Evolutionary conservation across 2,888 invertebrate genomes (phyloP).

Genomic region (Rapana venosa): DNA sequence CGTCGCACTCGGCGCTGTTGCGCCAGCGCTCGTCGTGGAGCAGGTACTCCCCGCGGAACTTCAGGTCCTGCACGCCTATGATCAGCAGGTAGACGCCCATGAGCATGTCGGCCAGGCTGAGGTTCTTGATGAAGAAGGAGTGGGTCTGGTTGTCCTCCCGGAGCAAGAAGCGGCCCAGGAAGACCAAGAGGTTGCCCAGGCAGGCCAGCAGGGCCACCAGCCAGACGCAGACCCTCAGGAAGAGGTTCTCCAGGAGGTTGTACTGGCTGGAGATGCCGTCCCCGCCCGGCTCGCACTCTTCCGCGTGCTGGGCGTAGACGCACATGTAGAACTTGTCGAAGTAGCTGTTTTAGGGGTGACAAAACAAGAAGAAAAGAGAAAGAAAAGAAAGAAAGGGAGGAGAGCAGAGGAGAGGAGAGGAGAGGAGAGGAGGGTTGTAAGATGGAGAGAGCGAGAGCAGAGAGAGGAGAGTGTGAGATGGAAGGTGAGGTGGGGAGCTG

Average conservation of each 20-base stretch:
- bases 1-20: conserved; percentile 81
- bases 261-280: conserved; percentile 61
- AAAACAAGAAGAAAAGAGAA: neutral
- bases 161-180: conserved; percentile 80
- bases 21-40: conserved; percentile 82
- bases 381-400: too few relatives aligned
- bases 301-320: conserved; percentile 51
- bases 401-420: too few relatives aligned
- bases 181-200: conserved; percentile 81
- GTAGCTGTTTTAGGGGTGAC: conserved; percentile 49
- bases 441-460: too few relatives aligned
- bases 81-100: conserved; percentile 84
- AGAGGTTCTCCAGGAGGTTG: conserved; percentile 57
- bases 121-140: conserved; percentile 82
- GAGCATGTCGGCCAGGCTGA: conserved; percentile 83
- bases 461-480: too few relatives aligned
- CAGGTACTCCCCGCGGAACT: conserved; percentile 82
- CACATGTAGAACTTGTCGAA: conserved; percentile 61
- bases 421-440: too few relatives aligned
- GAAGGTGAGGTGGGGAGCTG: neutral
- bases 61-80: conserved; percentile 82
- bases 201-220: conserved; percentile 82
- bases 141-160: conserved; percentile 59
- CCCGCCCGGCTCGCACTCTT: conserved; percentile 54
- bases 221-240: conserved; percentile 81